Conservation (phyloP, 2,797 vertebrate genomes). For the Sebastes alutus region DNA sequence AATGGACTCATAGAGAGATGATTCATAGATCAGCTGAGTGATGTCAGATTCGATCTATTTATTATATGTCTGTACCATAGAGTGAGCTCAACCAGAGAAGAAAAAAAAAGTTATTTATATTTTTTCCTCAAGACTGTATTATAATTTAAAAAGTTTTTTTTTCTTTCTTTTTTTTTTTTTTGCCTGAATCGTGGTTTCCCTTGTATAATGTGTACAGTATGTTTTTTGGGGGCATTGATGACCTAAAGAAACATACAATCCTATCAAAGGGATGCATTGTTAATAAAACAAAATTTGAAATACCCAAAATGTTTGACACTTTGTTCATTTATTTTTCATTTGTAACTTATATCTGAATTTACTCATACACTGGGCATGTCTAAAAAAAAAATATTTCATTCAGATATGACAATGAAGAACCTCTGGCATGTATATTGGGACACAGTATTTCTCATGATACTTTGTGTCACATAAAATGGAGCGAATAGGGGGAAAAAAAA, state of each 20-base stretch:
- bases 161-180: slow-evolving; percentile 84
- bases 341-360: not conserved
- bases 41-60: slow-evolving; percentile 92
- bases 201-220: slow-evolving; percentile 97
- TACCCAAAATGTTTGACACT: slow-evolving; percentile 45
- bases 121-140: slow-evolving; percentile 96
- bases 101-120: slow-evolving; percentile 96
- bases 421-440: not conserved
- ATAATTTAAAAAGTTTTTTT: slow-evolving; percentile 92
- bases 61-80: slow-evolving; percentile 98
- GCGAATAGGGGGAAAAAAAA: not conserved
- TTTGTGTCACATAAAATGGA: not conserved
- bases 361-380: not conserved
- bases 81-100: slow-evolving; percentile 86
- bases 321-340: not conserved
- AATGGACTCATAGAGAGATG: slow-evolving; percentile 89
- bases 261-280: slow-evolving; percentile 97
- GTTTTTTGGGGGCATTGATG: slow-evolving; percentile 89
- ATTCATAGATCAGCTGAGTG: slow-evolving; percentile 94
- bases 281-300: slow-evolving; percentile 92
- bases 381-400: no score
- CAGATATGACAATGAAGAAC: not conserved
- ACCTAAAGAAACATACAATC: slow-evolving; percentile 93
- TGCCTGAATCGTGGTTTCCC: slow-evolving; percentile 88
- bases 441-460: not conserved